Percentiles rank a stretch among this genome's conserved stretches.
Conservation (phyloP, 2,797 vertebrate species). For the Sphenodon punctatus region DNA sequence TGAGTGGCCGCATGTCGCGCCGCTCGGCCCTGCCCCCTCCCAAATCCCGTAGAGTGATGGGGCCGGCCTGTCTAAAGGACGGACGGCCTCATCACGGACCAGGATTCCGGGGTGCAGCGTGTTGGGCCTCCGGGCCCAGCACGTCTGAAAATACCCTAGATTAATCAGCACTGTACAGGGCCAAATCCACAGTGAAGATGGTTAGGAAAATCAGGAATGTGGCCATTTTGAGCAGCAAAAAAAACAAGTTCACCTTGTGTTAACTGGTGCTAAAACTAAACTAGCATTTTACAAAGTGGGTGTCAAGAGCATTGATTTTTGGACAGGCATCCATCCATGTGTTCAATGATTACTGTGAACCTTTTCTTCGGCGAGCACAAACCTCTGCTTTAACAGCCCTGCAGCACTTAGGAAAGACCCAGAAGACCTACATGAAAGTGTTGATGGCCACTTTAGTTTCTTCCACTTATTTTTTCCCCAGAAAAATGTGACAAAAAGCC, state of each 20-base stretch:
- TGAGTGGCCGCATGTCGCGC: too few relatives aligned
- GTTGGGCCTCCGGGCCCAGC: too few relatives aligned
- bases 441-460: background rate
- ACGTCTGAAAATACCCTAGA: too few relatives aligned
- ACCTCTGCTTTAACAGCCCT: background rate
- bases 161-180: background rate
- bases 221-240: background rate
- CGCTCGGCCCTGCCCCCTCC: too few relatives aligned
- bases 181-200: background rate
- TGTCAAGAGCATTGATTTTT: background rate
- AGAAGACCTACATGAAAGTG: background rate
- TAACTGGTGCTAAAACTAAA: background rate
- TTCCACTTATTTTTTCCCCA: too few relatives aligned
- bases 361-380: background rate
- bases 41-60: too few relatives aligned
- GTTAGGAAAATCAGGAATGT: background rate
- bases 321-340: too few relatives aligned
- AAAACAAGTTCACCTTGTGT: background rate
- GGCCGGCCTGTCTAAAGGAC: too few relatives aligned
- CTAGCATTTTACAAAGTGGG: background rate
- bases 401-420: too few relatives aligned
- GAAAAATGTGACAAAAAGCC: too few relatives aligned
- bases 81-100: too few relatives aligned
- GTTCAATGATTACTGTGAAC: background rate
- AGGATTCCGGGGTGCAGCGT: too few relatives aligned